These are phyloP conservation scores for Diuraphis noxia DNA, from an alignment of 1,140 invertebrate genomes.

Conservation along the genomic window DNA sequence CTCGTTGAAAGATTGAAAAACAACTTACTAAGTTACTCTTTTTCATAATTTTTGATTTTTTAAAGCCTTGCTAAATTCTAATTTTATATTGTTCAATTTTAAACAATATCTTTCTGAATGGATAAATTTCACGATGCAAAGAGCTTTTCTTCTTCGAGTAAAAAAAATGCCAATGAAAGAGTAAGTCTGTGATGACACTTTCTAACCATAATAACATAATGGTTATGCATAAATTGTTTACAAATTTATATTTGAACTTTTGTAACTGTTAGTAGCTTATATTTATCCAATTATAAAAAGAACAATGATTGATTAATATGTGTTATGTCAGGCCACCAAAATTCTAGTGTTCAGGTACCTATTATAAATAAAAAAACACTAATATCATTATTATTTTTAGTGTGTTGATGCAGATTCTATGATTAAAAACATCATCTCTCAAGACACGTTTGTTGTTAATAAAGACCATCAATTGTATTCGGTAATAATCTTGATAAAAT, in stretches of 20 bases:
- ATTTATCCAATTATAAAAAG: not conserved
- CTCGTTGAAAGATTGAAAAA: not conserved
- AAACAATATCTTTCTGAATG: conserved; percentile 19
- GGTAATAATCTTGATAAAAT: not conserved
- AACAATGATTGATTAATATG: not conserved
- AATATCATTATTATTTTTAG: conserved; percentile 54
- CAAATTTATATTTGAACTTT: not conserved
- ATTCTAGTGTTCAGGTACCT: not conserved
- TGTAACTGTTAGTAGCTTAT: not conserved
- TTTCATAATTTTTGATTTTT: not conserved
- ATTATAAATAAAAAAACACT: not conserved
- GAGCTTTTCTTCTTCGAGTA: conserved; percentile 22
- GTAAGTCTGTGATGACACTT: conserved; percentile 16
- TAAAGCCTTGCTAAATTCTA: not conserved
- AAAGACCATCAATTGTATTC: conserved; percentile 37
- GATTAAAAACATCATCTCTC: conserved; percentile 57
- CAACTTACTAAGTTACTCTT: not conserved
- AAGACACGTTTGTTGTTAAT: conserved; percentile 56
- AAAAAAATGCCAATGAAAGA: not conserved
- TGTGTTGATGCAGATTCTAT: conserved; percentile 57
- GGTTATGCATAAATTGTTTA: not conserved
- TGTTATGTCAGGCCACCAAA: not conserved
- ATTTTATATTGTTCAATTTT: not conserved
- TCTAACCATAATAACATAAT: not conserved
- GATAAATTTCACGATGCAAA: not conserved